Conservation (phyloP, 1,140 invertebrate genomes). For the Andricus grossulariae region DNA sequence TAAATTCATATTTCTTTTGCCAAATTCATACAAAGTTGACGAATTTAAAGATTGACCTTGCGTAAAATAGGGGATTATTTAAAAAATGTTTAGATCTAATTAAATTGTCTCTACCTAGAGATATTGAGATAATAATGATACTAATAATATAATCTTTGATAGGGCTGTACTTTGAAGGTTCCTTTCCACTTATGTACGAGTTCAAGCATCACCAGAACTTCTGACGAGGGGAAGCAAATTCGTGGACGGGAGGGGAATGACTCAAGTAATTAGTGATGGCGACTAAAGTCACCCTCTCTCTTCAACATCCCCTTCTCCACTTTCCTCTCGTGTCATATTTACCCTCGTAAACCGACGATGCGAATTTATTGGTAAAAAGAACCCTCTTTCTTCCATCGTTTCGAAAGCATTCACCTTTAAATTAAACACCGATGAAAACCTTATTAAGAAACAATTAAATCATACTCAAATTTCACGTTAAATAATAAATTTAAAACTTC, state of each 20-base stretch:
- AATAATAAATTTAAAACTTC: too few relatives aligned
- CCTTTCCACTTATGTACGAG: conserved; percentile 33
- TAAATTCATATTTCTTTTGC: too few relatives aligned
- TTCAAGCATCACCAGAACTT: conserved; percentile 63
- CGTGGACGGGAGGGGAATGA: conserved; percentile 57
- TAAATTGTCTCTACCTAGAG: too few relatives aligned
- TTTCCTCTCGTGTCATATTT: conserved; percentile 55
- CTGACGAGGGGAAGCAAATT: conserved; percentile 58
- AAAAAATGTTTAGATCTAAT: too few relatives aligned
- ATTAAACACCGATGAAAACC: background rate
- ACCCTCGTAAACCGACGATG: background rate
- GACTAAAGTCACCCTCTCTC: conserved; percentile 45
- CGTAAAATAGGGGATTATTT: too few relatives aligned
- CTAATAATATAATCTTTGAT: too few relatives aligned
- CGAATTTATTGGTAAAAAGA: conserved; percentile 40
- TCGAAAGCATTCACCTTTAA: conserved; percentile 15
- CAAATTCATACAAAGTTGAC: too few relatives aligned
- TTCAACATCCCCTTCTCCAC: conserved; percentile 33
- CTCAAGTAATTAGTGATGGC: conserved; percentile 68
- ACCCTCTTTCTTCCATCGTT: conserved; percentile 32
- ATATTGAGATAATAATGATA: too few relatives aligned
- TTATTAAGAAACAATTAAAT: too few relatives aligned
- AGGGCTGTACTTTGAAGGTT: too few relatives aligned
- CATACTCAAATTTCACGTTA: too few relatives aligned
- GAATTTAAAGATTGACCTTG: too few relatives aligned